phyloP scores from a whole-genome alignment of 2,797 vertebrate species.

The Momotus momota region DNA sequence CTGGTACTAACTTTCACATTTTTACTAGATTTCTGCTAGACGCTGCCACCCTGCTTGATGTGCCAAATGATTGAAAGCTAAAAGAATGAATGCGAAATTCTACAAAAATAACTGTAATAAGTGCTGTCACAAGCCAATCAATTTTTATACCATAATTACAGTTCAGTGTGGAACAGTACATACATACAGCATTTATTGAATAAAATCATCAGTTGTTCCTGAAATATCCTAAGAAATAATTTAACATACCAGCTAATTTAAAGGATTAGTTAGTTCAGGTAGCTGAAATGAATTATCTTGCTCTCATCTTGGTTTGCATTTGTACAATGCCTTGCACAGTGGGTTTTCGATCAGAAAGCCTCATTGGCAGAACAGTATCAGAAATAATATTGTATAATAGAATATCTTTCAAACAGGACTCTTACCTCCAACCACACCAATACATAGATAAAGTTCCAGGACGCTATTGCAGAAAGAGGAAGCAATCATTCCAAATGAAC shows the following conservation, averaged over 20 bases:
- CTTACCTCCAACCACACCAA: conserved; percentile 94
- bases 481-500: conserved; percentile 87
- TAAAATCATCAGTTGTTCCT: conserved; percentile 14
- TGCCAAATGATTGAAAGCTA: background rate
- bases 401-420: background rate
- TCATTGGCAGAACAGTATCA: background rate
- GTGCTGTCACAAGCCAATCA: background rate
- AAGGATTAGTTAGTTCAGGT: background rate
- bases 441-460: conserved; percentile 90
- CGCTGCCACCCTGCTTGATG: background rate
- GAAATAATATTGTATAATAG: background rate
- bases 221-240: background rate
- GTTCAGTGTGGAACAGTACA: background rate
- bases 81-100: conserved; percentile 1
- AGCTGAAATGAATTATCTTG: background rate
- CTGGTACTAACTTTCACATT: background rate
- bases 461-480: conserved; percentile 92
- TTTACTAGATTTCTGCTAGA: background rate
- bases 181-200: background rate
- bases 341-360: background rate
- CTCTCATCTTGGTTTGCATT: background rate
- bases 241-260: conserved; percentile 19
- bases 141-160: conserved; percentile 42
- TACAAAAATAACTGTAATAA: conserved; percentile 33
- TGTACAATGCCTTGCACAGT: background rate